Evolutionary conservation across 2,113 vertebrate genomes (phyloP).

Genomic region (Pterophyllum scalare): DNA sequence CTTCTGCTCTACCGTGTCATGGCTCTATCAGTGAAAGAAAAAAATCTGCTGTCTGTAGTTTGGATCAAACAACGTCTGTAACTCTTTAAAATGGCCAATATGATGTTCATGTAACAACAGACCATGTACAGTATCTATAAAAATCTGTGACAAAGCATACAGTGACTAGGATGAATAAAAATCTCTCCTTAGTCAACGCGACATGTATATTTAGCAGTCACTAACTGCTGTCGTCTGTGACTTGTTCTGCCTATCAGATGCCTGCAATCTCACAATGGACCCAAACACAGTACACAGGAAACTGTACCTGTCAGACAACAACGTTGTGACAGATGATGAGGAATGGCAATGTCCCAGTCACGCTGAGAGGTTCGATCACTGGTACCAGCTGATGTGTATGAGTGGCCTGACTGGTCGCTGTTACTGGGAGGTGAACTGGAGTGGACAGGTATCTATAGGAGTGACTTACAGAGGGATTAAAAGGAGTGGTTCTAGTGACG

Average conservation of each 20-base stretch:
- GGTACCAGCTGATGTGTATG: conserved; percentile 2
- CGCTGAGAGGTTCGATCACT: neutral
- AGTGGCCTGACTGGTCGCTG: neutral
- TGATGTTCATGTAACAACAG: neutral
- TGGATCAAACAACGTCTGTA: neutral
- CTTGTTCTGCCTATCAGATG: neutral
- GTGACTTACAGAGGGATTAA: neutral
- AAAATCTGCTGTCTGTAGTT: no score
- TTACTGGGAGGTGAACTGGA: conserved; percentile 11
- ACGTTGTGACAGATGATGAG: neutral
- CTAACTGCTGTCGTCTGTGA: neutral
- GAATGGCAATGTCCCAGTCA: neutral
- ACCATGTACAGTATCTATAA: neutral
- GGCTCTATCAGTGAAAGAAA: no score
- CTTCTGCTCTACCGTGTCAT: neutral
- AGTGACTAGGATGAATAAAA: no score
- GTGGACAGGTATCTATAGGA: neutral
- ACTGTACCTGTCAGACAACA: neutral
- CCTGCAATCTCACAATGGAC: neutral
- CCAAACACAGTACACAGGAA: neutral
- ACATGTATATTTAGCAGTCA: neutral
- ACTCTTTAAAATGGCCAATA: neutral
- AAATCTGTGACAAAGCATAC: no score
- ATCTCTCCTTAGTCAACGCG: no score
- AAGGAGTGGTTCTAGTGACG: neutral